Evolutionary conservation across 2,888 invertebrate species (phyloP), one percentile per base, ranked within the genome.

Genomic region (Neuroscelio doddi): DNA sequence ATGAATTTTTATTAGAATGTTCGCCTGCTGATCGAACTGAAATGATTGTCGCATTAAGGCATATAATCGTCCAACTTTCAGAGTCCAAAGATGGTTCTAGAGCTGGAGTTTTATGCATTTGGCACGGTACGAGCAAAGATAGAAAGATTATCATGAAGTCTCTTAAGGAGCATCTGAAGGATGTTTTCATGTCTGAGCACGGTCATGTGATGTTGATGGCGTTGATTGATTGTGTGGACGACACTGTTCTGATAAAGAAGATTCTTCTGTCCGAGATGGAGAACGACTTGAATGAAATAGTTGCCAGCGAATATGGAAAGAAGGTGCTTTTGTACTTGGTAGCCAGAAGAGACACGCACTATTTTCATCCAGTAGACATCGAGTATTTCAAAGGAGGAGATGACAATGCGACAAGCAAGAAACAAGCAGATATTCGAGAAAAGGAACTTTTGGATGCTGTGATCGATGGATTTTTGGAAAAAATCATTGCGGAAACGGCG

Each of bases 171-270:
- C 92, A 95, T 79, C 89, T 94, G 0, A 86, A 91, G 2, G 91
- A 93, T 53, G 88, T 96, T 7, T 91, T 93, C 47, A 90, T 89
- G 65, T 96, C 97, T 73, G 95, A 97, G 83, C 91, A 94, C 71
- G 97, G 96, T 0, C 93, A 96, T 82, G 86, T 92, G 21, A 89
- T 94, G 15, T 85, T 98, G 17, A 86, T 97, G 65, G 90, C 94
- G 0, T 87, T 97, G 67, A 90, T 97, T 70, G 97, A 98, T 82
- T 87, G 90, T 0, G 91, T 96, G 1, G 98, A 98, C 81, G 98
- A 98, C 80, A 98, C 97, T 0, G 93, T 94, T 51, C 87, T 97
- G 0, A 88, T 97, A 14, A 92, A 92, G 76, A 97, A 97, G 84
- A 90, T 92, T 0, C 88, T 94, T 34, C 86, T 93, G 8, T 86